Evolutionary conservation across 2,113 vertebrate genomes (phyloP), one percentile per base, ranked within the genome.

Genomic region (Micromys minutus): DNA sequence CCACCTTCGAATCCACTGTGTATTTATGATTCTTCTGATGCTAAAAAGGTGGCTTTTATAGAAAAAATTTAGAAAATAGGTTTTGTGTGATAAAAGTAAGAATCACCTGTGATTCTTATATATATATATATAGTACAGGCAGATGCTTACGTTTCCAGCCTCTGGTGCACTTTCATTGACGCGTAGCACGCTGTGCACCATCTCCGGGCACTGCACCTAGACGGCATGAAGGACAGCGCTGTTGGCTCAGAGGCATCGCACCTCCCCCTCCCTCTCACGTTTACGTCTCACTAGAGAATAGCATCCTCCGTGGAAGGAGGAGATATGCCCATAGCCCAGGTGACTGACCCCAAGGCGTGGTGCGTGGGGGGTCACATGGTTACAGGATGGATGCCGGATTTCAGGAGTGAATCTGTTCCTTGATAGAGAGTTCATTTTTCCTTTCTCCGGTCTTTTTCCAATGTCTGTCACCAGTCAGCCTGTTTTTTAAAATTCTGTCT

Each of bases 61-160:
- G 69, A 31, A 80, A 31, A 80, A 71, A 91, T 79, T 50, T 88
- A 93, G 83, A 91, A 95, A 96, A 22, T 26, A 55, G 13, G 17
- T 91, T 84, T 77, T 88, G n/a, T 42, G 39, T 85, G 88, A 95
- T 42, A 63, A 91, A 83, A 91, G 87, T 87, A 92, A 87, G 80
- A 77, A 88, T 88, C 26, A 47, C 69, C 45, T 22, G 61, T 79
- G 36, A 76, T n/a, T n/a, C n/a, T n/a, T 77, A 69, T 80, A 7
- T 81, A 21, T 39, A 39, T 39, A 65, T 31, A 65, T 12, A n/a
- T n/a, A n/a, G n/a, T n/a, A n/a, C 31, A 36, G 17, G 2, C 9
- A 4, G 61, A 31, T 24, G 87, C 55, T 83, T 63, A 57, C 26
- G 55, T 17, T 45, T 83, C 80, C 34, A 52, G 81, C 17, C 26